Evolutionary conservation across 2,797 vertebrate genomes (phyloP), one percentile per base, ranked within the genome.

Genomic region (Harpagifer antarcticus): DNA sequence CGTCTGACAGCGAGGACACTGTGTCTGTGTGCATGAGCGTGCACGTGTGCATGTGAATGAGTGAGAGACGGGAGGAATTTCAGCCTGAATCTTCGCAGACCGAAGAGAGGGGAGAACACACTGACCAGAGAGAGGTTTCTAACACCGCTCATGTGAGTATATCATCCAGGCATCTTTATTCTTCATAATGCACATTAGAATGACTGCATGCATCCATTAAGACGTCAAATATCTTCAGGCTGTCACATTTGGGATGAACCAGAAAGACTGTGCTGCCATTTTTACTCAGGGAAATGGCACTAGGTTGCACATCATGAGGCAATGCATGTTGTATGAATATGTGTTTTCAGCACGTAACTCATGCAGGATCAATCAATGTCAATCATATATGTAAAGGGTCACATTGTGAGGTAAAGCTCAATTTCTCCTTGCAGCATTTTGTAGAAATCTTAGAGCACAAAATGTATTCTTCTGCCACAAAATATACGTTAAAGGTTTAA

Each of bases 1-100:
- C 40, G 47, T 57, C 83, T 81, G 89, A 88, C 78, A 90, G 82
- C n/a, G 86, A 90, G 81, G 88, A 92, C 91, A 92, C 89, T 91
- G 82, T 90, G 86, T 91, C 90, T 88, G 73, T 61, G 62, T 81
- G 74, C 67, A 31, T 5, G 23, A 70, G 78, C 58, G 78, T 74
- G 79, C 54, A 68, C 78, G 77, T 64, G 52, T 77, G 89, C 78
- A 81, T 83, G 68, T 67, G 72, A 84, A 86, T 85, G 64, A 82
- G 77, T 81, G 74, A 74, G 78, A 59, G 85, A 83, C 62, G 47
- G 74, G 64, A 74, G 78, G 72, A 58, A 79, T 86, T 72, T 78
- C 62, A 63, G 79, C 59, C 62, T 74, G 60, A 64, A 80, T 74
- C 74, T 70, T 68, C 89, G 65, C 79, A 19, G 74, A 76, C 72